Evolutionary conservation across 2,113 vertebrate genomes (phyloP).

Genomic region (Phalacrocorax pelagicus): DNA sequence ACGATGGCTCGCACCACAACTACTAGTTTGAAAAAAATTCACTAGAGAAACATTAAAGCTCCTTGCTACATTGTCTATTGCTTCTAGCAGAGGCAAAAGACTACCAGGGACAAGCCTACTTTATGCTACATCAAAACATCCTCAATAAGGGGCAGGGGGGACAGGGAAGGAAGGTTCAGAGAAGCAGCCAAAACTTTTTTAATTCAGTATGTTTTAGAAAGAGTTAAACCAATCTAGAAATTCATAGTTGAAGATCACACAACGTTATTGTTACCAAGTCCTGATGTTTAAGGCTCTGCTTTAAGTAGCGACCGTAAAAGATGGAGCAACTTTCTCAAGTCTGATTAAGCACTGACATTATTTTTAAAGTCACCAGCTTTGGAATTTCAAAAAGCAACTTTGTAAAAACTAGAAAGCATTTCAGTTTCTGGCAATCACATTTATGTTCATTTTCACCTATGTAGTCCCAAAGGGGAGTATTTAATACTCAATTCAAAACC

Average conservation of each 20-base stretch:
- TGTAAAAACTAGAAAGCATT: neutral
- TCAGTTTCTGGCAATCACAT: neutral
- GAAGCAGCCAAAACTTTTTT: neutral
- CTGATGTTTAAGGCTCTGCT: neutral
- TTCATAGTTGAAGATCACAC: neutral
- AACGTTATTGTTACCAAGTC: neutral
- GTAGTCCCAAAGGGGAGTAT: neutral
- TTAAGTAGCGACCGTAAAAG: neutral
- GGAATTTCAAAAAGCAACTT: constrained; percentile 24
- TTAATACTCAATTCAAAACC: constrained; percentile 19
- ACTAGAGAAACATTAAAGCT: neutral
- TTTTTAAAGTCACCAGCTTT: neutral
- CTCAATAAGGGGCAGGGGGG: neutral
- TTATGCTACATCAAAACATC: neutral
- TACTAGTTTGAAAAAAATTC: neutral
- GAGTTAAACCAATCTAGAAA: neutral
- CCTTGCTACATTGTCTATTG: neutral
- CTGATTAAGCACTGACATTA: neutral
- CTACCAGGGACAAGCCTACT: neutral
- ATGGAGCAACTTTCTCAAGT: neutral
- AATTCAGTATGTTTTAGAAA: neutral
- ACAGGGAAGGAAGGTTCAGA: neutral
- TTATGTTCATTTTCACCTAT: neutral
- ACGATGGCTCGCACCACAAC: neutral
- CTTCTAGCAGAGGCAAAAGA: neutral